A percentile compares a stretch with the other conserved stretches of the same genome.
phyloP scores from a whole-genome alignment of 1,140 invertebrate species.

The Hesperophylax magnus region DNA sequence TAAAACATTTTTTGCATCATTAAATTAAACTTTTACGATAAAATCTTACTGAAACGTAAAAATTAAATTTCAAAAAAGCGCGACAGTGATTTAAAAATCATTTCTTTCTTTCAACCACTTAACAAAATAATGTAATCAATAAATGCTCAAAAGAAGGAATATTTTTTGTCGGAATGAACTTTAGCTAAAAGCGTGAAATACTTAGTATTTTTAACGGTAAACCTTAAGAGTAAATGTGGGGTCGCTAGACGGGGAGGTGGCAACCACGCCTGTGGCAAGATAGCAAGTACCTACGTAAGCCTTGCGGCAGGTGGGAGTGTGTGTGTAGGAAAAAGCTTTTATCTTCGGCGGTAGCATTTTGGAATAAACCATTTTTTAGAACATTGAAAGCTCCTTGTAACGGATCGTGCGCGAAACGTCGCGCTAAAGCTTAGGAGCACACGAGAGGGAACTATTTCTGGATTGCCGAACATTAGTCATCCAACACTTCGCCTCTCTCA shows the following conservation, averaged over 20 bases:
- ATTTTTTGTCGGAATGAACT: too few species aligned
- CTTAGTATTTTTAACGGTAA: background rate
- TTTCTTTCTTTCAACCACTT: background rate
- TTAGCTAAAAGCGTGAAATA: background rate
- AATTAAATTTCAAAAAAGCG: background rate
- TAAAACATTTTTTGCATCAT: too few species aligned
- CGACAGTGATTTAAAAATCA: background rate
- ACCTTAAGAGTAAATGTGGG: too few species aligned
- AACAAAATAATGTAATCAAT: too few species aligned
- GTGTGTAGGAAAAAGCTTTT: constrained; percentile 20
- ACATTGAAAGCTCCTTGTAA: constrained; percentile 14
- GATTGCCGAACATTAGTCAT: too few species aligned
- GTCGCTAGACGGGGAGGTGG: too few species aligned
- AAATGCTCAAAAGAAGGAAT: too few species aligned
- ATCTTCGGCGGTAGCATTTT: constrained; percentile 2
- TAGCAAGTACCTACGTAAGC: too few species aligned
- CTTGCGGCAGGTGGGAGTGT: background rate
- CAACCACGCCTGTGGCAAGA: background rate
- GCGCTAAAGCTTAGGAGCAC: background rate
- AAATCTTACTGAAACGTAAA: too few species aligned
- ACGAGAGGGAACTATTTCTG: background rate
- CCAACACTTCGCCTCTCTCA: too few species aligned
- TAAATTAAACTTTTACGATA: too few species aligned
- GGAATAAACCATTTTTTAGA: constrained; percentile 29
- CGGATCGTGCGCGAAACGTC: background rate